Evolutionary conservation across 2,113 vertebrate species (phyloP).

Genomic region (Lonchura striata): DNA sequence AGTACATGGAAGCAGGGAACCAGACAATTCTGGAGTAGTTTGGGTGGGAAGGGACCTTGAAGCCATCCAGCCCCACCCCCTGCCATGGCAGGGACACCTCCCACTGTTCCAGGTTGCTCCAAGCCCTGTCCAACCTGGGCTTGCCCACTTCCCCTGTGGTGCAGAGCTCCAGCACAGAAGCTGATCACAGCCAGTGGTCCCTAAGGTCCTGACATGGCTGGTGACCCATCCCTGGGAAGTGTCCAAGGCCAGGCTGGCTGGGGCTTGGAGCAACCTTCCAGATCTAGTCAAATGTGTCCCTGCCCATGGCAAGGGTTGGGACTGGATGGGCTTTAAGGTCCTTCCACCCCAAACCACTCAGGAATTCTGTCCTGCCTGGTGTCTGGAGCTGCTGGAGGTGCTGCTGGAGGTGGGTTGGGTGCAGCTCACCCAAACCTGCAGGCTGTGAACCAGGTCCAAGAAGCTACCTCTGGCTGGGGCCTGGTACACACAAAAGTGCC

Average conservation of each 20-base stretch:
- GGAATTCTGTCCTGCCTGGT: background rate
- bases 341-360: background rate
- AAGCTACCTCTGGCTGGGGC: background rate
- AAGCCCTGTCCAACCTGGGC: fast-evolving
- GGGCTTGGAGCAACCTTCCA: background rate
- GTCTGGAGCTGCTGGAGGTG: background rate
- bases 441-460: fast-evolving
- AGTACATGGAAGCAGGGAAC: background rate
- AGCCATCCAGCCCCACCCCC: background rate
- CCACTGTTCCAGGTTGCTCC: background rate
- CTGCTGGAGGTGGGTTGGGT: background rate
- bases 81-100: background rate
- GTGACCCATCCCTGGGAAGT: background rate
- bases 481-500: background rate
- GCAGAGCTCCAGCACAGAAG: background rate
- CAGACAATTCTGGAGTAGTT: background rate
- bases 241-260: background rate
- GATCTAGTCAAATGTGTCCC: background rate
- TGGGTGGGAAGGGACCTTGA: background rate
- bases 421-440: background rate
- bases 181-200: background rate
- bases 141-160: background rate
- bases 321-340: too few relatives aligned
- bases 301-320: background rate
- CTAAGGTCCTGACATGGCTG: background rate